phyloP scores from a whole-genome alignment of 2,113 vertebrate species.

The Pungitius pungitius region DNA sequence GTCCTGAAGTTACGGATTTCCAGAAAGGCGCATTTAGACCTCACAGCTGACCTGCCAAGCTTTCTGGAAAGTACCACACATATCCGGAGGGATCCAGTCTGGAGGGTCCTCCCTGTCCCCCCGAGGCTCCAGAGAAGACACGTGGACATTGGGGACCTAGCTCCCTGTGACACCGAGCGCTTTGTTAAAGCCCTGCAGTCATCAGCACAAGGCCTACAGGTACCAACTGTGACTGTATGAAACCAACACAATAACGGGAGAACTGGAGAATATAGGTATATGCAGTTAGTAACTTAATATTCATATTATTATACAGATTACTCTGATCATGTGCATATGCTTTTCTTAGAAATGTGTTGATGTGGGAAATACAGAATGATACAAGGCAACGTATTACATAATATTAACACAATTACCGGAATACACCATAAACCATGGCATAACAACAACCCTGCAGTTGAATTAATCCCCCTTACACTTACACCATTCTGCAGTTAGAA shows the following conservation, averaged over 20 bases:
- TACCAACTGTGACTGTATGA: slow-evolving; percentile 15
- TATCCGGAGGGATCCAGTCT: slow-evolving; percentile 71
- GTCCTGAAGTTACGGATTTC: slow-evolving; percentile 72
- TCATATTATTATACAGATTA: neutral
- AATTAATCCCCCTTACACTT: neutral
- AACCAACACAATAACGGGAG: neutral
- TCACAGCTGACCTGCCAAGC: slow-evolving; percentile 75
- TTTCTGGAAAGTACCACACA: slow-evolving; percentile 73
- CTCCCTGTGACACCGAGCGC: slow-evolving; percentile 77
- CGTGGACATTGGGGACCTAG: slow-evolving; percentile 81
- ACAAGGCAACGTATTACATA: neutral
- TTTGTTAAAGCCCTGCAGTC: slow-evolving; percentile 76
- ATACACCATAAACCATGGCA: neutral
- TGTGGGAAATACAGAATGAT: neutral
- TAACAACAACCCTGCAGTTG: neutral
- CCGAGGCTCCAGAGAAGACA: slow-evolving; percentile 78
- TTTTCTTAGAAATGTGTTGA: neutral
- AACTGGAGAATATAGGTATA: neutral
- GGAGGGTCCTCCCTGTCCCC: slow-evolving; percentile 81
- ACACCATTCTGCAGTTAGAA: neutral
- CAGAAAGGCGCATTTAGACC: slow-evolving; percentile 78
- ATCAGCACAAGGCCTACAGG: slow-evolving; percentile 83
- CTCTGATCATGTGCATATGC: neutral
- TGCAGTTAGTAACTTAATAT: neutral
- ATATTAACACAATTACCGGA: neutral